These are phyloP conservation scores for Andrena bicolor DNA, from an alignment of 2,888 invertebrate species.

Conservation along the genomic window DNA sequence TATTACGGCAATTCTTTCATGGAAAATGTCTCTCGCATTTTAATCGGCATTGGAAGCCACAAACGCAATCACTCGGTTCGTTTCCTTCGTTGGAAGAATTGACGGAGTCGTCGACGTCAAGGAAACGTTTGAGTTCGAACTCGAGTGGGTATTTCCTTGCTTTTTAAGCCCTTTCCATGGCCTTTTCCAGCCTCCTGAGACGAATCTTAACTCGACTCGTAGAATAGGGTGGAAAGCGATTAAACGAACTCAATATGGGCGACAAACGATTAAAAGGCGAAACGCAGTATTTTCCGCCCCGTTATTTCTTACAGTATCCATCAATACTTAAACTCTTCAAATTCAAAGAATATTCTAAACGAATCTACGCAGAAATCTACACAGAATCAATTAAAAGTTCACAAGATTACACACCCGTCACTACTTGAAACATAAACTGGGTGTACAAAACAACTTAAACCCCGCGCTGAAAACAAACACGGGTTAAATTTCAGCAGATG, in stretches of 20 bases:
- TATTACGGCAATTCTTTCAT: not conserved
- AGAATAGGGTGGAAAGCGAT: conserved; percentile 36
- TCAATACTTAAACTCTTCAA: too few species aligned
- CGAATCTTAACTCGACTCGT: conserved; percentile 16
- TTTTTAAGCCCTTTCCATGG: conserved; percentile 38
- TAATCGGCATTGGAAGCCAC: not conserved
- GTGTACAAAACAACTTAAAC: not conserved
- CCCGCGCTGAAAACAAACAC: not conserved
- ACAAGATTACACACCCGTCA: not conserved
- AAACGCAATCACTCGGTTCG: not conserved
- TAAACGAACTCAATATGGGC: conserved; percentile 20
- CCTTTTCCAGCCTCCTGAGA: conserved; percentile 34
- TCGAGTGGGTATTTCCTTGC: conserved; percentile 47
- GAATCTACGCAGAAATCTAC: too few species aligned
- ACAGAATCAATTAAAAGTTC: too few species aligned
- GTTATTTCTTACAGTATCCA: too few species aligned
- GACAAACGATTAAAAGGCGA: conserved; percentile 41
- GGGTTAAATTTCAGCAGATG: not conserved
- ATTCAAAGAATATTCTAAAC: too few species aligned
- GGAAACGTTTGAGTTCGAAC: conserved; percentile 39
- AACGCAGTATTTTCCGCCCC: too few species aligned
- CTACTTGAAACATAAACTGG: too few species aligned
- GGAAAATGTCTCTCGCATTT: not conserved
- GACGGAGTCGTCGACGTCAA: conserved; percentile 21
- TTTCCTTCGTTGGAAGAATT: conserved; percentile 35